These are phyloP conservation scores for Siphamia tubifer DNA, from an alignment of 2,113 vertebrate genomes.

Conservation along the genomic window DNA sequence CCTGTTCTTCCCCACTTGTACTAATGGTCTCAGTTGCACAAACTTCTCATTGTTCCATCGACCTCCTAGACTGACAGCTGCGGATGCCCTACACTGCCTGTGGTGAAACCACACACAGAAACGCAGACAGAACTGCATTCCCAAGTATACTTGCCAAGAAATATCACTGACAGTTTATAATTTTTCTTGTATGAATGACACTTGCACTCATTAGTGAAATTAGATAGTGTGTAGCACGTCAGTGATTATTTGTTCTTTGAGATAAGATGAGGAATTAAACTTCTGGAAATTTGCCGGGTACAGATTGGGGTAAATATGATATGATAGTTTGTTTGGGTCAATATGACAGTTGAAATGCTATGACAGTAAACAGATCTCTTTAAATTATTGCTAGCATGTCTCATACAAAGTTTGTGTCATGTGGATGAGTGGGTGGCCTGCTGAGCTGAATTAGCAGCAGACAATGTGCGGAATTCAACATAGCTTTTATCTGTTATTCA, in stretches of 20 bases:
- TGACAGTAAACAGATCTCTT: neutral
- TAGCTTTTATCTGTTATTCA: slow-evolving; percentile 63
- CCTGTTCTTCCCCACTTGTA: slow-evolving; percentile 18
- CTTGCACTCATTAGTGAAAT: slow-evolving; percentile 11
- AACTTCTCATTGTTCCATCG: slow-evolving; percentile 67
- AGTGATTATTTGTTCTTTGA: neutral
- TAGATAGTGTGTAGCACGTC: neutral
- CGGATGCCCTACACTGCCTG: slow-evolving; percentile 45
- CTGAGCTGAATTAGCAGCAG: slow-evolving; percentile 42
- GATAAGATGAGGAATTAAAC: neutral
- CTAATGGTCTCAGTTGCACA: slow-evolving; percentile 48
- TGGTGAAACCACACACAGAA: slow-evolving; percentile 14
- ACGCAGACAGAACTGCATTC: neutral
- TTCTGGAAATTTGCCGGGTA: neutral
- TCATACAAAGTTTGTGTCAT: slow-evolving; percentile 1
- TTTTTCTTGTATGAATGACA: slow-evolving; percentile 20
- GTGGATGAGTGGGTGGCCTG: slow-evolving; percentile 46
- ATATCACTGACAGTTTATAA: slow-evolving; percentile 30
- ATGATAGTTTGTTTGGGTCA: neutral
- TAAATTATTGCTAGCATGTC: slow-evolving; percentile 6
- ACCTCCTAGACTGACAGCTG: slow-evolving; percentile 66
- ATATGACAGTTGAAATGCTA: neutral
- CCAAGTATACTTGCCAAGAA: slow-evolving; percentile 33
- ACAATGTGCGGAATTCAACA: slow-evolving; percentile 72
- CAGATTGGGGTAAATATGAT: neutral